Percentiles rank a stretch among this genome's conserved stretches.
Conservation (phyloP, 2,797 vertebrate species). For the Lepilemur septentrionalis region DNA sequence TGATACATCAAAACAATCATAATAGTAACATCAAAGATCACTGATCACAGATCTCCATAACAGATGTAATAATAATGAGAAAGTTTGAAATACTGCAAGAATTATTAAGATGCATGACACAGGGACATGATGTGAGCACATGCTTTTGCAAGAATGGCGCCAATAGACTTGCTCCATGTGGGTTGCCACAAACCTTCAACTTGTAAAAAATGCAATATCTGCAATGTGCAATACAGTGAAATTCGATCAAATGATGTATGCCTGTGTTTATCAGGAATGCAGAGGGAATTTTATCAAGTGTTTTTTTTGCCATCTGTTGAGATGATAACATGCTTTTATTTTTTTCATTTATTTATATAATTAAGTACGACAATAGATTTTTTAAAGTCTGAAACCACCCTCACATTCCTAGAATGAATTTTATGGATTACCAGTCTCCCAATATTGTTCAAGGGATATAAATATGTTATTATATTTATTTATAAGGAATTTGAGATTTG, state of each 20-base stretch:
- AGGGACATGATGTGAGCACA: not conserved
- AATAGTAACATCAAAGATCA: not conserved
- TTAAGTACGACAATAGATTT: conserved; percentile 9
- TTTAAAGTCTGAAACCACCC: not conserved
- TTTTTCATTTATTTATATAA: not conserved
- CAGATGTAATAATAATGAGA: not conserved
- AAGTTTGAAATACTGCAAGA: not conserved
- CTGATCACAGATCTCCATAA: not conserved
- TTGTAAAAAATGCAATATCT: not conserved
- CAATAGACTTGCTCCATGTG: not conserved
- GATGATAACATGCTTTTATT: not conserved
- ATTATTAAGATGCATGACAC: not conserved
- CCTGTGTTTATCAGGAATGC: not conserved
- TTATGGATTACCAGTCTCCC: not conserved
- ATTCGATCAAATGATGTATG: not conserved
- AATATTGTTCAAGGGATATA: not conserved
- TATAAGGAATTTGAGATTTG: not conserved
- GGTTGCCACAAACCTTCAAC: not conserved
- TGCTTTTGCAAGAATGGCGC: not conserved
- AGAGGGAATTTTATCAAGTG: conserved; percentile 24
- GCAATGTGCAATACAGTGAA: not conserved
- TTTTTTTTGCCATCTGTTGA: not conserved
- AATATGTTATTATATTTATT: not conserved
- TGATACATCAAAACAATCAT: not conserved
- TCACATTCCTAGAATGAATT: conserved; percentile 10